Evolutionary conservation across 37 sponge, comb jelly and placozoan genomes (phyloP).

Genomic region (Spongilla lacustris): DNA sequence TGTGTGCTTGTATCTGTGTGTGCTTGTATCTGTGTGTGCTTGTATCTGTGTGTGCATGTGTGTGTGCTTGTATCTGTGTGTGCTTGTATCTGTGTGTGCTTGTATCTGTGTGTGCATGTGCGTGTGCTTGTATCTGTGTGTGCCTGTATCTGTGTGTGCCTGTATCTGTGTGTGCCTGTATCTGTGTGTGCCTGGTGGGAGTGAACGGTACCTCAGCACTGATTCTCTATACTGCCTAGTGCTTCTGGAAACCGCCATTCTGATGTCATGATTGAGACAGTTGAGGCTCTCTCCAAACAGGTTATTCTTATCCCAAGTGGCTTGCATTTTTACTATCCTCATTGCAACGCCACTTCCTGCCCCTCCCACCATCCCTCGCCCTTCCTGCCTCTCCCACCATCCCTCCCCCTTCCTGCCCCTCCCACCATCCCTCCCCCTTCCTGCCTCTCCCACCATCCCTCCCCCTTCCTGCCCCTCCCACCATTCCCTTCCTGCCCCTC

Average conservation of each 20-base stretch:
- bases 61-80: background rate
- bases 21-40: background rate
- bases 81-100: background rate
- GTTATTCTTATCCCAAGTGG: background rate
- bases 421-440: slow-evolving; percentile 2
- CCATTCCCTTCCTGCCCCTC: slow-evolving; percentile 3
- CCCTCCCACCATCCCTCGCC: background rate
- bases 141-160: background rate
- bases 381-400: background rate
- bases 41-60: background rate
- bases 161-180: background rate
- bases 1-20: no score
- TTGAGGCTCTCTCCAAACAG: slow-evolving; percentile 52
- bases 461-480: background rate
- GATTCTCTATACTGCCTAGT: background rate
- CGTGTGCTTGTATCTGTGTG: background rate
- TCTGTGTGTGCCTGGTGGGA: background rate
- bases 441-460: background rate
- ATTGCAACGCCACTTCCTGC: background rate
- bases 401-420: background rate
- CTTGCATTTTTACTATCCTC: background rate
- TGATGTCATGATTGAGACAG: slow-evolving; percentile 41
- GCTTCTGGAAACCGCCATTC: slow-evolving; percentile 51
- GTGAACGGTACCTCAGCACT: background rate
- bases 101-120: background rate